A percentile compares a stretch with the other conserved stretches of the same genome.
Conservation (phyloP, 2,888 invertebrate genomes). For the Agapostemon virescens region DNA sequence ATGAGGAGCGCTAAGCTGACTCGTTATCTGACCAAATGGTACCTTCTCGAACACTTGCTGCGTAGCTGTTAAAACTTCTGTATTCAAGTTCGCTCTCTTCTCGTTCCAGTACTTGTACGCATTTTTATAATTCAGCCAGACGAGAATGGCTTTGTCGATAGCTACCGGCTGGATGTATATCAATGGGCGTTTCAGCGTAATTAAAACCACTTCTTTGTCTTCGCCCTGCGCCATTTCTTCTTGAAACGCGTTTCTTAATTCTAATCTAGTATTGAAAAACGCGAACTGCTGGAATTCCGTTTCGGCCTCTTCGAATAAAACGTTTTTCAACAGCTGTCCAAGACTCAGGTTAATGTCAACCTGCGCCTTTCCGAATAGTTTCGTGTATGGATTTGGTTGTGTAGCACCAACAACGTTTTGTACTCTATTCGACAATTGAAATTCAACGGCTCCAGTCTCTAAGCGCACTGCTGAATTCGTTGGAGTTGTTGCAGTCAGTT, state of each 20-base stretch:
- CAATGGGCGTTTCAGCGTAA: constrained; percentile 95
- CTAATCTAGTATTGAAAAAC: constrained; percentile 97
- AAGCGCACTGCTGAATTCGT: constrained; percentile 97
- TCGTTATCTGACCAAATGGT: constrained; percentile 89
- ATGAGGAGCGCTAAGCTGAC: constrained; percentile 89
- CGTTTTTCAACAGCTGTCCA: constrained; percentile 96
- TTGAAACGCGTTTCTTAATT: constrained; percentile 91
- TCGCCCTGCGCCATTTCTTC: constrained; percentile 93
- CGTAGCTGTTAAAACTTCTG: constrained; percentile 90
- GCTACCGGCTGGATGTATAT: constrained; percentile 98
- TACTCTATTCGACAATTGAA: constrained; percentile 96
- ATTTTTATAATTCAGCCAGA: constrained; percentile 99
- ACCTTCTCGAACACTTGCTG: constrained; percentile 89
- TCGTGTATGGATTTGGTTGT: constrained; percentile 84
- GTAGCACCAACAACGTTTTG: constrained; percentile 88
- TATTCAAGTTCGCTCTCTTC: constrained; percentile 94
- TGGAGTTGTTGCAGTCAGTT: constrained; percentile 98
- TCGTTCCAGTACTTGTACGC: constrained; percentile 99
- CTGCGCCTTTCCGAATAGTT: constrained; percentile 90
- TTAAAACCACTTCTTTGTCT: constrained; percentile 93
- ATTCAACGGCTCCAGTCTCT: constrained; percentile 96
- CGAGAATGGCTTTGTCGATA: constrained; percentile 98
- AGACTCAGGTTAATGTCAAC: constrained; percentile 96
- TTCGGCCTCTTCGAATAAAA: constrained; percentile 98
- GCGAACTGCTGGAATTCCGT: constrained; percentile 99